Evolutionary conservation across 1,140 invertebrate genomes (phyloP), one percentile per base, ranked within the genome.

Genomic region (Drosophila suzukii): DNA sequence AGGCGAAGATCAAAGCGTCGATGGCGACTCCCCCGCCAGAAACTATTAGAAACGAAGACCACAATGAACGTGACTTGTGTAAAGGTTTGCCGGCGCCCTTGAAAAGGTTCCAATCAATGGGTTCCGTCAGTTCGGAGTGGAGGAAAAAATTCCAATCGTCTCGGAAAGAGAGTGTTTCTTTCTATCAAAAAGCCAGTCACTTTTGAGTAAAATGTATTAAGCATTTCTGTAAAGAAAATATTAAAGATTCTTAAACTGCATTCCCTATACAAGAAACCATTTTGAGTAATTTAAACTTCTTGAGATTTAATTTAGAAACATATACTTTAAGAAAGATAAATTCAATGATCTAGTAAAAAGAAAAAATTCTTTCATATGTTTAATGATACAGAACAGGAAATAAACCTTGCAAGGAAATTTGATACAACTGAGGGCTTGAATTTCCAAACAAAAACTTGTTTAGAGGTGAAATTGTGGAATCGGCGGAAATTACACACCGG

Each of bases 41-140:
- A 60, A 54, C 49, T 60, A 59, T 43, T 47, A 71, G 41, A 32
- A 59, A 63, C 39, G 43, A 50, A 53, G 30, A 70, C 50, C 46
- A 61, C 56, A 76, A 76, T 61, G 60, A 58, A 70, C 72, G 60
- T 71, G 67, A 49, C 50, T 71, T 67, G 66, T 56, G 27, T 38
- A 49, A 50, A 41, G 44, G 43, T 66, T 70, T 68, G n/a, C 17
- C 15, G n/a, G 13, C 36, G 46, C 27, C 50, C 61, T 67, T 51
- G 44, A 56, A 66, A 66, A 56, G 43, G 27, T 56, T 57, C 0
- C 11, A 43, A 44, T 67, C 41, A 54, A 70, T 63, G 65, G 47
- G 32, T 38, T 58, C 7, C 53, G 44, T 44, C 15, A 43, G 60
- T 57, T 57, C 5, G 10, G 24, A n/a, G 24, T 27, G 20, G 11